phyloP scores from a whole-genome alignment of 2,888 invertebrate genomes.

The Epinotia brunnichana region DNA sequence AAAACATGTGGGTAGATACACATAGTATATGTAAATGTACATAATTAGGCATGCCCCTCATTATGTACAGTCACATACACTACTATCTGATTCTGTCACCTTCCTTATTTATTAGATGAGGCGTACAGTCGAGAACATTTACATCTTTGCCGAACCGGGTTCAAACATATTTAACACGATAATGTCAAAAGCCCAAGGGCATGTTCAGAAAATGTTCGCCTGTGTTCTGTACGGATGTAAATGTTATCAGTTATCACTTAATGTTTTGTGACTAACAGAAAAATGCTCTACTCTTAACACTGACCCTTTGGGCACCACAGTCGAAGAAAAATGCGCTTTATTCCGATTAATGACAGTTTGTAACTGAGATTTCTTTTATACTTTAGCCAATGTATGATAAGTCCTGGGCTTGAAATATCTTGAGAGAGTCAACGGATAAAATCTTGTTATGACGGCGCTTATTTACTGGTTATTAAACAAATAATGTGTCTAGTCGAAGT shows the following conservation, averaged over 20 bases:
- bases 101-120: background rate
- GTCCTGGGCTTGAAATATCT: too few species aligned
- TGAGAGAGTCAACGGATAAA: too few species aligned
- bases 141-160: background rate
- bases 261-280: conserved; percentile 19
- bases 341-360: background rate
- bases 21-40: too few species aligned
- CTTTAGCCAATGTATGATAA: too few species aligned
- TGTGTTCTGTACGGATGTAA: background rate
- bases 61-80: too few species aligned
- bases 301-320: conserved; percentile 24
- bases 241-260: background rate
- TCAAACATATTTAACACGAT: background rate
- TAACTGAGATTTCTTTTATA: background rate
- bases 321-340: background rate
- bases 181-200: too few species aligned
- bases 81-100: too few species aligned
- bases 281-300: background rate
- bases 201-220: background rate
- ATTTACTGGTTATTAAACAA: too few species aligned
- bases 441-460: too few species aligned
- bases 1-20: too few species aligned
- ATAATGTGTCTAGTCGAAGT: too few species aligned
- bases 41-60: too few species aligned
- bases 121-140: background rate